A percentile compares a stretch with the other conserved stretches of the same genome.
Evolutionary conservation across 2,888 invertebrate genomes (phyloP).

Genomic region (Melanostoma scalare): DNA sequence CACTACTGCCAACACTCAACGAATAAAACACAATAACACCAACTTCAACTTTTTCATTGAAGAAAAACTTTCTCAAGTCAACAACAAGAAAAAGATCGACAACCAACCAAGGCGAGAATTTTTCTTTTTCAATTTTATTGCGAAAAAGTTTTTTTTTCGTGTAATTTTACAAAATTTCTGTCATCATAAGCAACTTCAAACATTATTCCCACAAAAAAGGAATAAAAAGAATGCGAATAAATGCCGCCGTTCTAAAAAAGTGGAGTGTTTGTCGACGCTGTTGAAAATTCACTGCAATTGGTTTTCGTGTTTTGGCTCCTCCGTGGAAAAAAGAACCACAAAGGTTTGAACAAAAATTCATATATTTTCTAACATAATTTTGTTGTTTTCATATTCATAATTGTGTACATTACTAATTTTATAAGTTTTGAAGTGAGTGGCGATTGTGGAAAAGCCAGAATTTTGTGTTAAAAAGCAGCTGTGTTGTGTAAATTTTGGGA

Average conservation of each 20-base stretch:
- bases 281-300: conserved; percentile 81
- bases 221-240: conserved; percentile 68
- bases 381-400: neutral
- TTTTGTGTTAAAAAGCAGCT: conserved; percentile 55
- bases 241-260: conserved; percentile 68
- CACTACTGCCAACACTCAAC: conserved; percentile 36
- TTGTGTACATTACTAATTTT: conserved; percentile 8
- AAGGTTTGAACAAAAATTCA: conserved; percentile 77
- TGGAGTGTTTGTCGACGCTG: conserved; percentile 71
- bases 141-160: conserved; percentile 40
- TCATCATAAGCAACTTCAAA: conserved; percentile 27
- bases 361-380: conserved; percentile 18
- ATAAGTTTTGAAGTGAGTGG: conserved; percentile 20
- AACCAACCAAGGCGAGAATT: conserved; percentile 63
- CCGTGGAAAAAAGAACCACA: conserved; percentile 82
- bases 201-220: conserved; percentile 28
- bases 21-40: conserved; percentile 12
- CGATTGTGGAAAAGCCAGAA: conserved; percentile 29
- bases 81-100: conserved; percentile 65
- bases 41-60: conserved; percentile 57
- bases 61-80: conserved; percentile 59
- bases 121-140: conserved; percentile 56
- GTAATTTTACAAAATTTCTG: conserved; percentile 14
- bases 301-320: conserved; percentile 81
- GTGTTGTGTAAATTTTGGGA: conserved; percentile 38